A percentile compares a stretch with the other conserved stretches of the same genome.
phyloP scores from a whole-genome alignment of 2,797 vertebrate genomes.

The Otolemur crassicaudatus region DNA sequence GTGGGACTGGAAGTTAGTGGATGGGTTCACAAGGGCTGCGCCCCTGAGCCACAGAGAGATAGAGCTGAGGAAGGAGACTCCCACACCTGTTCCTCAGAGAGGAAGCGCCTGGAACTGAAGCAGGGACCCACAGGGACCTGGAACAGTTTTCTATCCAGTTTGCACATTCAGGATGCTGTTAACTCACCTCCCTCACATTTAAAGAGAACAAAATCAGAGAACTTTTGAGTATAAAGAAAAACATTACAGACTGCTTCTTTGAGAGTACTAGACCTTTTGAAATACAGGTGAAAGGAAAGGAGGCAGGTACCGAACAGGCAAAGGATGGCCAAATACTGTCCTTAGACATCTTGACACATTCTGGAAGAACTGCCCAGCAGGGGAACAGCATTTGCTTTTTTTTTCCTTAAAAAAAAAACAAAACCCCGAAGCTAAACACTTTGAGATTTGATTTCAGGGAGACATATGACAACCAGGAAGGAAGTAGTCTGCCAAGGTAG shows the following conservation, averaged over 20 bases:
- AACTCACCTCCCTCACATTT: constrained; percentile 37
- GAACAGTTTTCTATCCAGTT: neutral
- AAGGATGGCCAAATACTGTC: neutral
- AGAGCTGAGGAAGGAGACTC: neutral
- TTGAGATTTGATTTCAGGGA: constrained; percentile 78
- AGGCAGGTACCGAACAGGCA: rapidly evolving
- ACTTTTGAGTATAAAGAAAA: neutral
- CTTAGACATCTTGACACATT: neutral
- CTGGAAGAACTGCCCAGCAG: neutral
- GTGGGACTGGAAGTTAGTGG: neutral
- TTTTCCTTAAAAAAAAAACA: neutral
- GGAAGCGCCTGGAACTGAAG: neutral
- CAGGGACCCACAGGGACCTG: constrained; percentile 72
- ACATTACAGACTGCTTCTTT: neutral
- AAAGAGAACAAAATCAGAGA: neutral
- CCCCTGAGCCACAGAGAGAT: neutral
- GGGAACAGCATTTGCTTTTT: too few relatives aligned
- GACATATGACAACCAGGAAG: constrained; percentile 83
- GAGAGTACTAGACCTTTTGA: neutral
- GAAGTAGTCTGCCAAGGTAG: constrained; percentile 83
- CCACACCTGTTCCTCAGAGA: neutral
- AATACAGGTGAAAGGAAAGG: neutral
- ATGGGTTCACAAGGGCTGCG: too few relatives aligned
- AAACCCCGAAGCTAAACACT: constrained; percentile 30
- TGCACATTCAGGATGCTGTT: constrained; percentile 74